Conservation (phyloP, 2,888 invertebrate genomes). For the Margaritifera margaritifera region DNA sequence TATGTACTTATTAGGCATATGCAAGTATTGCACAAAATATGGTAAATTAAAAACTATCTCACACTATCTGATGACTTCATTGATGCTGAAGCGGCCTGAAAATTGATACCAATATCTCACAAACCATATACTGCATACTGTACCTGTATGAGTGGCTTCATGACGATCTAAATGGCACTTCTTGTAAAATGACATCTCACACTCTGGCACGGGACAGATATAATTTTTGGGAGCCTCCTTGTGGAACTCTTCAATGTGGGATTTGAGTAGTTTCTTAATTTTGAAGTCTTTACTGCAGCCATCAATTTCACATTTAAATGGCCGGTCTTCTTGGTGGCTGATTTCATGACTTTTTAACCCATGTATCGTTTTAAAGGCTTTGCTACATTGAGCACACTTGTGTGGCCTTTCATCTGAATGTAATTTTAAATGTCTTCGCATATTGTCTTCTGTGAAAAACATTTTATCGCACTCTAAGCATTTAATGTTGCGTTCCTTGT, state of each 20-base stretch:
- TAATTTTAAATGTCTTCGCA: conserved; percentile 62
- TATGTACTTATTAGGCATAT: too few relatives aligned
- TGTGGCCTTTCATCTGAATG: conserved; percentile 60
- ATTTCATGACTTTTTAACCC: conserved; percentile 61
- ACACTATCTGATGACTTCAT: too few relatives aligned
- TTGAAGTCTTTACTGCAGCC: conserved; percentile 65
- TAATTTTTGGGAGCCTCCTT: conserved; percentile 60
- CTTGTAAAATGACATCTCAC: conserved; percentile 68
- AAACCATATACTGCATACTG: too few relatives aligned
- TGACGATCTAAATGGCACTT: conserved; percentile 69
- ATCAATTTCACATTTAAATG: conserved; percentile 62
- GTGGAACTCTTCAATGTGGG: conserved; percentile 65
- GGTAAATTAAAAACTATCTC: too few relatives aligned
- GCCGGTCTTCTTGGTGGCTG: conserved; percentile 59
- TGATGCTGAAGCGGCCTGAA: too few relatives aligned
- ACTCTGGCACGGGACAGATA: conserved; percentile 63
- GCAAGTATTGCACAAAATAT: too few relatives aligned
- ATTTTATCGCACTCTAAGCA: conserved; percentile 62
- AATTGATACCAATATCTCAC: too few relatives aligned
- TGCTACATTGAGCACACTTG: conserved; percentile 63
- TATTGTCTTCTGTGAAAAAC: conserved; percentile 64
- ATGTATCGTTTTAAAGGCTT: conserved; percentile 63
- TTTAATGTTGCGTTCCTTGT: conserved; percentile 36
- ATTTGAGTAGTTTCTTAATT: conserved; percentile 58
- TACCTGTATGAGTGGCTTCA: conserved; percentile 70